phyloP scores from a whole-genome alignment of 2,888 invertebrate species.

The Eupithecia inturbata region DNA sequence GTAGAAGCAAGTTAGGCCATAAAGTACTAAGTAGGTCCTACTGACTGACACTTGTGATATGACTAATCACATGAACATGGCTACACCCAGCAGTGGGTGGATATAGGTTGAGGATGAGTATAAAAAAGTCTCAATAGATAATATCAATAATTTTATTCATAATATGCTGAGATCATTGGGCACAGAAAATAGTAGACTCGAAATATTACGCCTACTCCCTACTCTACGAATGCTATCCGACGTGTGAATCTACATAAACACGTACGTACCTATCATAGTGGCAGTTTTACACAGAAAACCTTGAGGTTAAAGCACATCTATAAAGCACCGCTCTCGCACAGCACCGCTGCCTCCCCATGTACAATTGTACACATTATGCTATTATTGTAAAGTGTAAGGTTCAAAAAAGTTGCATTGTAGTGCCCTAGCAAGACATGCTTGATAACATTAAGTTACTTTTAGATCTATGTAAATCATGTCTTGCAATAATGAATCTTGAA shows the following conservation, averaged over 20 bases:
- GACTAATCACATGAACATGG: too few species aligned
- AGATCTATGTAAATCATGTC: not conserved
- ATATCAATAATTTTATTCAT: conserved; percentile 19
- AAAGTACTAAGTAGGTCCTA: too few species aligned
- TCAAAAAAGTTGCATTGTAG: not conserved
- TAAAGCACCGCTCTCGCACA: not conserved
- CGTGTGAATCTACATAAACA: conserved; percentile 4
- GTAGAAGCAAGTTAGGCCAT: too few species aligned
- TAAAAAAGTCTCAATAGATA: not conserved
- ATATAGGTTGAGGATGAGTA: not conserved
- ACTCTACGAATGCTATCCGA: not conserved
- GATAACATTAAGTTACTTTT: not conserved
- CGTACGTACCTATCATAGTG: not conserved
- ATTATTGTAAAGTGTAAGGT: not conserved
- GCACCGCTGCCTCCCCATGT: too few species aligned
- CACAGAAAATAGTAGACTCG: conserved; percentile 17
- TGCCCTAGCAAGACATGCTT: not conserved
- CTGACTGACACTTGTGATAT: too few species aligned
- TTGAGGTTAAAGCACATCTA: conserved; percentile 4
- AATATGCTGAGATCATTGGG: conserved; percentile 24
- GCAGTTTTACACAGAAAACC: conserved; percentile 9
- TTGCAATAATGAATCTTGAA: not conserved
- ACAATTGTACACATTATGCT: too few species aligned
- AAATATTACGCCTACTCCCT: conserved; percentile 15
- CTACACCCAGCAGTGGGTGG: too few species aligned